A percentile compares a stretch with the other conserved stretches of the same genome.
phyloP scores from a whole-genome alignment of 2,797 vertebrate species.

The Lycodopsis pacificus region DNA sequence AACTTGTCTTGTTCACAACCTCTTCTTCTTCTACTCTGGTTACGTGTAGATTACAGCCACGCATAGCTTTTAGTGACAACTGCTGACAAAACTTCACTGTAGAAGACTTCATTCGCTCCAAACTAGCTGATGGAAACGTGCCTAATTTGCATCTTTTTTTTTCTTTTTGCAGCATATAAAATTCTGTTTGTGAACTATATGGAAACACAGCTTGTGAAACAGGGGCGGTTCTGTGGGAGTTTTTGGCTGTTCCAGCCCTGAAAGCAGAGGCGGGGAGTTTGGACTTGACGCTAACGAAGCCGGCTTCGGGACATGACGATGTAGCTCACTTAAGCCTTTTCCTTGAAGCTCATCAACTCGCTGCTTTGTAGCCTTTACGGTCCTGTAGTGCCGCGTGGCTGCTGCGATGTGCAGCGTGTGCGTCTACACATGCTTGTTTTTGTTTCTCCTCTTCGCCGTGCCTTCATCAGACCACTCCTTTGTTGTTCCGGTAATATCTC shows the following conservation, averaged over 20 bases:
- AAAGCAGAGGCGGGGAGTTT: not conserved
- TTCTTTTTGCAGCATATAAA: too few species aligned
- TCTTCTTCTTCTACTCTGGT: too few species aligned
- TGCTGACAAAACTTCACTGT: too few species aligned
- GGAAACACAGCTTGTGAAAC: not conserved
- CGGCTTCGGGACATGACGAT: not conserved
- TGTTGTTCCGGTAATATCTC: not conserved
- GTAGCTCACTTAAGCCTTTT: conserved; percentile 9
- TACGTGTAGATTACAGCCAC: too few species aligned
- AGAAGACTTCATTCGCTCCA: too few species aligned
- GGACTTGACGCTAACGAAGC: conserved; percentile 12
- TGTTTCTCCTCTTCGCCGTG: not conserved
- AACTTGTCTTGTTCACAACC: too few species aligned
- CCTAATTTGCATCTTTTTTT: too few species aligned
- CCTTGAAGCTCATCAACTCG: conserved; percentile 10
- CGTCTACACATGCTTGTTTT: not conserved
- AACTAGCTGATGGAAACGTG: too few species aligned
- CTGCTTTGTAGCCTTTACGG: not conserved
- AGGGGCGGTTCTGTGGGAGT: conserved; percentile 32
- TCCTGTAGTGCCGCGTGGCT: not conserved
- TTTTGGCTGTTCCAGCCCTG: not conserved
- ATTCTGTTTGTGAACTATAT: not conserved
- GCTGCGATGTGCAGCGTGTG: conserved; percentile 21
- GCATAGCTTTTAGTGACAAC: too few species aligned
- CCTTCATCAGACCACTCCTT: not conserved